Base-by-base conservation (phyloP, 2,888 invertebrate genomes). In the Cotesia congregata region DNA sequence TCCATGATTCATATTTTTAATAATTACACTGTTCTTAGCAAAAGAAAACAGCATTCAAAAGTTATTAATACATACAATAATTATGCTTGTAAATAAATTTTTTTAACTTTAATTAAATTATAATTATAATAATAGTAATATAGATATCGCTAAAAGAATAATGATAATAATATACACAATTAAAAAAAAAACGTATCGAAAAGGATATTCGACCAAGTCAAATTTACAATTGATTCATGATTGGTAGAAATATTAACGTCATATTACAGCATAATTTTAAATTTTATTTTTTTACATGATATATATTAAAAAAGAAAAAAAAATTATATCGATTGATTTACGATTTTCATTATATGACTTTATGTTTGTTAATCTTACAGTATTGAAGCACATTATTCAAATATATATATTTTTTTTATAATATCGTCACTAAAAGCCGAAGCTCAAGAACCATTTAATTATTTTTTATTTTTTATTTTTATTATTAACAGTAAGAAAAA, bases 151-250 rank as follows among this genome's bases (percentile, higher is more conserved):
- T 86, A 85, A 85, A 84, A 84, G 87, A 87, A 87, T 87, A 39
- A 72, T 60, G 39, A 71, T 71, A 83, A 86, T 88, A 87, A 86
- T 87, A 87, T 89, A 89, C 88, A 89, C 86, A 89, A 89, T 88
- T 81, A 84, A 88, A 87, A 87, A 87, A 87, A 86, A 86, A 81
- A 84, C 3, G 79, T 85, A 88, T 86, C 86, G 85, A 86, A 87
- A 86, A 86, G 84, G 83, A 77, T 84, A 81, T 83, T 86, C 85
- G 87, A 88, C 86, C 86, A 88, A 88, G 83, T 87, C 83, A 86
- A 87, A 88, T 89, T 86, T 89, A 89, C 87, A 88, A 82, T 85
- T 80, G 82, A 81, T 76, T 83, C 76, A 78, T 80, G 83, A 83
- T 84, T 72, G 82, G 81, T 80, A 82, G 79, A 82, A 83, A 83